Conservation (phyloP, 1,140 invertebrate species). For the Drosophila virilis region DNA sequence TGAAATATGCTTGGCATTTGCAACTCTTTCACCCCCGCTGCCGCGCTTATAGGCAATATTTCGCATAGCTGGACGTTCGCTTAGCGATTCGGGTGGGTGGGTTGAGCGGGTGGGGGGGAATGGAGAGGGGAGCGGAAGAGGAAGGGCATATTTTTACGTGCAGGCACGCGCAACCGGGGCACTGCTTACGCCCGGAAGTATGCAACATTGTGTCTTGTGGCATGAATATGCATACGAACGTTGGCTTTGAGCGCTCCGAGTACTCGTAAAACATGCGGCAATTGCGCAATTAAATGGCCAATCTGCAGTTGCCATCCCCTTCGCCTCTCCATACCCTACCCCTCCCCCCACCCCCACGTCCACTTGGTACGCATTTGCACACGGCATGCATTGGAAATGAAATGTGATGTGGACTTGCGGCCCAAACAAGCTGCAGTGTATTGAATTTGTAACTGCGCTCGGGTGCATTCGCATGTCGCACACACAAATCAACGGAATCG, state of each 20-base stretch:
- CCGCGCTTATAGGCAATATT: constrained; percentile 58
- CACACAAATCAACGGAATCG: constrained; percentile 36
- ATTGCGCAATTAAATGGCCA: constrained; percentile 74
- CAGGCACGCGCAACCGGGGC: constrained; percentile 33
- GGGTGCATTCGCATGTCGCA: constrained; percentile 23
- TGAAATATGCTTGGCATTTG: too few species aligned
- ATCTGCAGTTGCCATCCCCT: background rate
- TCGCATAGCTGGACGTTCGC: constrained; percentile 51
- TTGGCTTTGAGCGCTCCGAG: constrained; percentile 36
- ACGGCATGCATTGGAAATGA: background rate
- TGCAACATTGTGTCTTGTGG: constrained; percentile 29
- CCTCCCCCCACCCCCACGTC: background rate
- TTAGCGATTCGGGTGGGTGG: constrained; percentile 6
- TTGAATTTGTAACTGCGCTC: constrained; percentile 37
- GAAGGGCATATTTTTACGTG: constrained; percentile 27
- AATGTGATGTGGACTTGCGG: constrained; percentile 13
- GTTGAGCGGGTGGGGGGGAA: background rate
- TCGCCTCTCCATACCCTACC: too few species aligned
- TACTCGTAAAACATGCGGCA: constrained; percentile 70
- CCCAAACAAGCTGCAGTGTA: constrained; percentile 9
- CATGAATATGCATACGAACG: constrained; percentile 29
- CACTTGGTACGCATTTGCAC: background rate
- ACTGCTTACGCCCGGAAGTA: constrained; percentile 47
- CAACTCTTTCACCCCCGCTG: too few species aligned
- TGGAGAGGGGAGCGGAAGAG: background rate